phyloP scores from a whole-genome alignment of 1,140 invertebrate genomes.

The Drosophila ercepeae region DNA sequence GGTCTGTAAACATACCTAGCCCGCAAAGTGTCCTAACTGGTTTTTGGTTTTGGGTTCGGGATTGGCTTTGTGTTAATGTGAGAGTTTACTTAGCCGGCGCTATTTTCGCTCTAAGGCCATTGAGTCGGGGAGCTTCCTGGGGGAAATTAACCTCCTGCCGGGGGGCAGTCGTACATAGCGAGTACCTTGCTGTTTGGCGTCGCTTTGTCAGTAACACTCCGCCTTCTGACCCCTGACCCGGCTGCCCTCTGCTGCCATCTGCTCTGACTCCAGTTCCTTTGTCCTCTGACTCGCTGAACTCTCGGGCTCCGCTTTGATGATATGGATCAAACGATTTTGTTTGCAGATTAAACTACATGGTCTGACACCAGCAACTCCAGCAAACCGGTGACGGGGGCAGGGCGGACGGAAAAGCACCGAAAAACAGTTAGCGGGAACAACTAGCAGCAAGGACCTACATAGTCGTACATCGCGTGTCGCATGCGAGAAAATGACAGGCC shows the following conservation, averaged over 20 bases:
- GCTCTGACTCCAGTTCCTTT: background rate
- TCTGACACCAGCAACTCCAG: constrained; percentile 48
- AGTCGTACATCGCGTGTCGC: constrained; percentile 59
- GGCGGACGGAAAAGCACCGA: constrained; percentile 24
- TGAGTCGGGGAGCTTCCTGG: constrained; percentile 69
- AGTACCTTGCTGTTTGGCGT: constrained; percentile 29
- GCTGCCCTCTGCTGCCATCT: too few species aligned
- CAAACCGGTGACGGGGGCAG: background rate
- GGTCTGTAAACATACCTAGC: constrained; percentile 7
- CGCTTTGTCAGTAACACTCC: constrained; percentile 35
- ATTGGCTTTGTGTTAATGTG: constrained; percentile 65
- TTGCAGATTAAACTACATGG: constrained; percentile 74
- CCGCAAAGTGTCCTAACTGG: constrained; percentile 13
- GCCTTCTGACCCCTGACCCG: background rate
- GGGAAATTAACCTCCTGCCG: constrained; percentile 76
- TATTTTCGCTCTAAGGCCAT: constrained; percentile 72
- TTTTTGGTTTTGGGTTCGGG: constrained; percentile 32
- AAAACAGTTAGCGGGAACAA: constrained; percentile 45
- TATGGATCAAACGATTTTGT: constrained; percentile 81
- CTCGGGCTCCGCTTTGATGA: constrained; percentile 32
- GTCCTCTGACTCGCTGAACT: background rate
- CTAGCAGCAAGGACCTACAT: constrained; percentile 14
- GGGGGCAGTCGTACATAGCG: constrained; percentile 31
- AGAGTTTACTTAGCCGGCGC: constrained; percentile 71
- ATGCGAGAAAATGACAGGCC: constrained; percentile 73